Conservation (phyloP, 2,888 invertebrate genomes). For the Tigriopus californicus region DNA sequence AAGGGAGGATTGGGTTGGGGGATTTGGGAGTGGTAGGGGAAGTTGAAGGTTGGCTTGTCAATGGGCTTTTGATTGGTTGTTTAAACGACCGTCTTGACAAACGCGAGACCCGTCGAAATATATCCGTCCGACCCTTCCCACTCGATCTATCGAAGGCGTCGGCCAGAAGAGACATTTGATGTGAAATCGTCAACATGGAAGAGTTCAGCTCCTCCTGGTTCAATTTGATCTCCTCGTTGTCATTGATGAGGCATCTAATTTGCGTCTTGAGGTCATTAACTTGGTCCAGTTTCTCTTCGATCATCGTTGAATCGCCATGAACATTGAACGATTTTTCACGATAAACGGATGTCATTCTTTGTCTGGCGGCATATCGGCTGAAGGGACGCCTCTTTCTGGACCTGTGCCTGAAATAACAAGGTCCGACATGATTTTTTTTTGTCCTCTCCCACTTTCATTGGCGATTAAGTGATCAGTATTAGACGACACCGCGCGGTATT, state of each 20-base stretch:
- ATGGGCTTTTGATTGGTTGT: too few species aligned
- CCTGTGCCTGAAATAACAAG: constrained; percentile 4
- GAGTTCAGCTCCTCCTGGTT: constrained; percentile 7
- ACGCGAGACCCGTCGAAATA: neutral
- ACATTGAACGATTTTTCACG: constrained; percentile 6
- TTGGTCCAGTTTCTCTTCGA: constrained; percentile 9
- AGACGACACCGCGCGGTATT: neutral
- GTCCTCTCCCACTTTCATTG: neutral
- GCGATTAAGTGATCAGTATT: neutral
- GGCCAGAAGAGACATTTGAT: neutral
- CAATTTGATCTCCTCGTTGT: constrained; percentile 11
- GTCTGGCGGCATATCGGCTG: constrained; percentile 12
- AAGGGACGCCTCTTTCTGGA: constrained; percentile 14
- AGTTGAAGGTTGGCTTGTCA: too few species aligned
- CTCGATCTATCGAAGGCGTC: neutral
- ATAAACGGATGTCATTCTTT: constrained; percentile 5
- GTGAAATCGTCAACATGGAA: neutral
- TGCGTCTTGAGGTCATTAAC: constrained; percentile 2
- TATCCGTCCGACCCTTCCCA: neutral
- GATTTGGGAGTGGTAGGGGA: neutral
- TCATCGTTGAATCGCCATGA: neutral
- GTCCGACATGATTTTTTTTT: neutral
- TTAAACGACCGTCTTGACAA: neutral
- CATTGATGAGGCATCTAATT: neutral
- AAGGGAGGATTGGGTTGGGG: neutral